phyloP scores from a whole-genome alignment of 2,797 vertebrate species.

The Taeniopygia guttata region DNA sequence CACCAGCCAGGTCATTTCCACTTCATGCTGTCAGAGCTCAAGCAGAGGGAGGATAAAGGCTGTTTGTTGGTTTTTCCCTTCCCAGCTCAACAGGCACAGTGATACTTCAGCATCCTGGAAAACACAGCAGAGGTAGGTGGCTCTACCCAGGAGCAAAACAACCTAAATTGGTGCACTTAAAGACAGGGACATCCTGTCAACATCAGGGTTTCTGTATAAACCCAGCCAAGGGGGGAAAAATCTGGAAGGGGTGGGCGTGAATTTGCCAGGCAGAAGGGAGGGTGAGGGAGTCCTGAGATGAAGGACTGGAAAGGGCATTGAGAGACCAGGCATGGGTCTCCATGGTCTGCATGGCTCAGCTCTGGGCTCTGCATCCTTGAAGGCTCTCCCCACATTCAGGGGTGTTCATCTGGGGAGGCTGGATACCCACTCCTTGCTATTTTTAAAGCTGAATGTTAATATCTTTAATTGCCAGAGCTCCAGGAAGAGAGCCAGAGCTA shows the following conservation, averaged over 20 bases:
- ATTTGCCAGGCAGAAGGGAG: neutral
- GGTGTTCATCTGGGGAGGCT: neutral
- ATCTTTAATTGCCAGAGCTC: conserved; percentile 43
- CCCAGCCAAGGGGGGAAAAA: neutral
- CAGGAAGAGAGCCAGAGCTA: conserved; percentile 45
- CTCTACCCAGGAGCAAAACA: neutral
- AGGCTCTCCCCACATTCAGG: neutral
- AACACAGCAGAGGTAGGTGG: neutral
- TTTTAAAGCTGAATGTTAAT: conserved; percentile 43
- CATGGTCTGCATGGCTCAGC: neutral
- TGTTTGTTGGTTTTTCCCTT: conserved; percentile 22
- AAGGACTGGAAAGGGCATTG: neutral
- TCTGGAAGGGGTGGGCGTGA: neutral
- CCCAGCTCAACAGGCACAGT: neutral
- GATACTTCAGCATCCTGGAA: neutral
- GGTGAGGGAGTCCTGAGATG: neutral
- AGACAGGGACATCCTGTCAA: neutral
- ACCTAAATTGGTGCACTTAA: neutral
- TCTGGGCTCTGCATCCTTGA: neutral
- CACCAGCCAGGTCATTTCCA: conserved; percentile 32
- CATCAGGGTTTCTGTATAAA: neutral
- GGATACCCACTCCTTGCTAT: conserved; percentile 13
- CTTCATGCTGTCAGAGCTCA: neutral
- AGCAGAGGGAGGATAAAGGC: neutral
- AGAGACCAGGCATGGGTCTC: neutral